Evolutionary conservation across 1,140 invertebrate genomes (phyloP).

Genomic region (Aphelinus certus): DNA sequence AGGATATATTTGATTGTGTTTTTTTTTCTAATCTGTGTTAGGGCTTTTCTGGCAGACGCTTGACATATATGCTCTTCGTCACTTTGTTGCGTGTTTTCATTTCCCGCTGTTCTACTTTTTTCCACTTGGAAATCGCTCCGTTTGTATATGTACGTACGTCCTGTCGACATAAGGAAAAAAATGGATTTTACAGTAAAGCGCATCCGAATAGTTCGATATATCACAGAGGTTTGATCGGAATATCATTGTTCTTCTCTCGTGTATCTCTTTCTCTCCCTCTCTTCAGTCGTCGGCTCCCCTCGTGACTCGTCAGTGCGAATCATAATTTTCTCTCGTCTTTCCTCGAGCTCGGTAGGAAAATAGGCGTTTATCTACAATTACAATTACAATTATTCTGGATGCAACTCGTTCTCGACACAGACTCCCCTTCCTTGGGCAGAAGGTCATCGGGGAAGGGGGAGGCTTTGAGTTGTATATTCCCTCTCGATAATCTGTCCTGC

Average conservation of each 20-base stretch:
- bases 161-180: conserved; percentile 25
- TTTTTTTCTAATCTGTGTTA: conserved; percentile 6
- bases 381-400: no score
- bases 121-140: no score
- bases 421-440: no score
- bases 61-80: neutral
- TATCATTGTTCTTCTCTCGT: conserved; percentile 47
- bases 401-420: no score
- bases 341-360: conserved; percentile 59
- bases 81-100: no score
- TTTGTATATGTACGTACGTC: conserved; percentile 1
- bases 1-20: conserved; percentile 5
- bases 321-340: conserved; percentile 46
- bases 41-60: conserved; percentile 50
- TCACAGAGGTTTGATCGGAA: conserved; percentile 65
- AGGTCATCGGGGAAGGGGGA: no score
- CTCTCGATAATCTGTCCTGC: no score
- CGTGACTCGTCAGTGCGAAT: neutral
- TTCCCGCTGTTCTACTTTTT: no score
- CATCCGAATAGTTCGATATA: conserved; percentile 59
- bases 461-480: no score
- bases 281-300: conserved; percentile 7
- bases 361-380: conserved; percentile 63
- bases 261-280: conserved; percentile 19
- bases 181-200: conserved; percentile 2